phyloP scores from a whole-genome alignment of 2,113 vertebrate species.

The Podiceps cristatus region DNA sequence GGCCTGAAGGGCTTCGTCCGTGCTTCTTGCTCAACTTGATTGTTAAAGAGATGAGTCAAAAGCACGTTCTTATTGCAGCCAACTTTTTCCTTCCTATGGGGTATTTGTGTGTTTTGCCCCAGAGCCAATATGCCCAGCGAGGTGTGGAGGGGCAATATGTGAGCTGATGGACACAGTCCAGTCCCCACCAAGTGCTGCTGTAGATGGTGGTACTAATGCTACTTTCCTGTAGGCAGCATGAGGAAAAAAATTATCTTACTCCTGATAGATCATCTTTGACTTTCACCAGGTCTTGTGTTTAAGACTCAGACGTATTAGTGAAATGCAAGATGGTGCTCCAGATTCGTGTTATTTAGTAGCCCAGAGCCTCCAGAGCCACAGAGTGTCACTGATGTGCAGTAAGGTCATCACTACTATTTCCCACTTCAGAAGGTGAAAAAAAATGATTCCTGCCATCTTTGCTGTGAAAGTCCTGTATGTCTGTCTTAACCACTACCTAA shows the following conservation, averaged over 20 bases:
- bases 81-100: not conserved
- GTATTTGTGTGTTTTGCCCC: not conserved
- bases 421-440: not conserved
- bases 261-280: not conserved
- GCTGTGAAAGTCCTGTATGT: not conserved
- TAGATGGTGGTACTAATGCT: not conserved
- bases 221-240: not conserved
- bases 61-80: accelerated
- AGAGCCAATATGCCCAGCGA: accelerated
- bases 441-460: not conserved
- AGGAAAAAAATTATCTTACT: not conserved
- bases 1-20: not conserved
- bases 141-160: accelerated
- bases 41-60: not conserved
- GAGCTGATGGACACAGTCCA: not conserved
- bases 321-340: not conserved
- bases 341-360: not conserved
- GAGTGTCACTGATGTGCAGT: not conserved
- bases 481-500: not conserved
- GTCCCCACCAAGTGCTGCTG: not conserved
- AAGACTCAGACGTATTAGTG: not conserved
- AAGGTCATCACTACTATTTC: not conserved
- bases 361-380: not conserved
- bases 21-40: not conserved
- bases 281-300: not conserved